Base-by-base conservation (phyloP, 2,888 invertebrate genomes). In the Alentia gelatinosa region DNA sequence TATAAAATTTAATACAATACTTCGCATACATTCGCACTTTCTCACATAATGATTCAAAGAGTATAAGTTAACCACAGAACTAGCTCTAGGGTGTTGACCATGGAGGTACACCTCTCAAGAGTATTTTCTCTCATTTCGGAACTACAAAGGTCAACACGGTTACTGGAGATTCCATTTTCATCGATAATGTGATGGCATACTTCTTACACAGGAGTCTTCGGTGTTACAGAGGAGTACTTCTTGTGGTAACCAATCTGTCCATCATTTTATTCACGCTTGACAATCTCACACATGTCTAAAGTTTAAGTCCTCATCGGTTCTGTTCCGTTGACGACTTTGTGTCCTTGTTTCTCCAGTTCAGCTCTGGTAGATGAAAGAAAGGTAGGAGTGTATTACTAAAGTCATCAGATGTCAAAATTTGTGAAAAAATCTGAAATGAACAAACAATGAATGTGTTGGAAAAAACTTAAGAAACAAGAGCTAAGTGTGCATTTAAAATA, bases 321-420 rank as follows among this genome's bases (percentile, higher is more conserved):
- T 9, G 86, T 86, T 1, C 86, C 86, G 35, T 86, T 86, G 5
- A n/a, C 23, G n/a, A 86, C 86, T 86, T 89, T 89, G 42, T 68
- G 74, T 23, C 89, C 89, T 37, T 89, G 89, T 30, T 89, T 89
- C 23, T 89, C 89, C 40, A 89, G 33, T 26, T 89, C 89, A 37
- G 89, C 75, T 33, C 89, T 89, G 74, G n/a, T n/a, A n/a, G n/a
- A n/a, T n/a, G 63, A 89, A 89, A 1, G 1, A 50, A 63, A 63
- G 12, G 5, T 5, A 86, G 47, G 40, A 15, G 7, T 79, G 63
- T 63, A 23, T 15, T 5, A n/a, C 26, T 3, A 9, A 9, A 26
- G 33, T 30, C 68, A 68, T 9, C 0, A 30, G 12, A 68, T 5
- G 26, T 23, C 12, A 63, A 63, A 63, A 19, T 63, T 5, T 63